Conservation (phyloP, 2,113 vertebrate genomes). For the Willisornis vidua region DNA sequence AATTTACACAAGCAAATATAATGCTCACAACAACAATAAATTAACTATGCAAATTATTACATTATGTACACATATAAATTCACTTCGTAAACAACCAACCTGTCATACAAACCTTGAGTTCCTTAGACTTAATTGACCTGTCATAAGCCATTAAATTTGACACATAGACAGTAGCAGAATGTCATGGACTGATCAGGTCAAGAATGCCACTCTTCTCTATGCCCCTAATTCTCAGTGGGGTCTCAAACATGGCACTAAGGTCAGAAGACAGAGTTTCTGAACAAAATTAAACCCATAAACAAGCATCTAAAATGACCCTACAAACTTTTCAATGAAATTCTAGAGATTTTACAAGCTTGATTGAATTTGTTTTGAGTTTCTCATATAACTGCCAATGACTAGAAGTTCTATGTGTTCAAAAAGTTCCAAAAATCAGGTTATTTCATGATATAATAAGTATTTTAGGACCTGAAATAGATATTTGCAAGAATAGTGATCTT, state of each 20-base stretch:
- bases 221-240: not conserved
- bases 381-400: not conserved
- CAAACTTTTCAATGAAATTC: not conserved
- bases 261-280: not conserved
- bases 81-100: constrained; percentile 21
- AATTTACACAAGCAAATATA: constrained; percentile 29
- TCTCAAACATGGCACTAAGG: not conserved
- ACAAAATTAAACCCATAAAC: not conserved
- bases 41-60: constrained; percentile 15
- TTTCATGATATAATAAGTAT: not conserved
- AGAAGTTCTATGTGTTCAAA: not conserved
- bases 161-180: not conserved
- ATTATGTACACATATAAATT: constrained; percentile 37
- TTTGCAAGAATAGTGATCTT: not conserved
- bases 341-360: not conserved
- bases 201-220: not conserved
- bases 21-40: constrained; percentile 40
- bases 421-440: not conserved
- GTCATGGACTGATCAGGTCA: not conserved
- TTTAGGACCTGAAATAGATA: not conserved
- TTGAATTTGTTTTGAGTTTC: not conserved
- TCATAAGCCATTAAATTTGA: constrained; percentile 38
- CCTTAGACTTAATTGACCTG: not conserved
- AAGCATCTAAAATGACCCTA: not conserved
- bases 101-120: not conserved